Base-by-base conservation (phyloP, 2,888 invertebrate species). In the Rapana venosa region DNA sequence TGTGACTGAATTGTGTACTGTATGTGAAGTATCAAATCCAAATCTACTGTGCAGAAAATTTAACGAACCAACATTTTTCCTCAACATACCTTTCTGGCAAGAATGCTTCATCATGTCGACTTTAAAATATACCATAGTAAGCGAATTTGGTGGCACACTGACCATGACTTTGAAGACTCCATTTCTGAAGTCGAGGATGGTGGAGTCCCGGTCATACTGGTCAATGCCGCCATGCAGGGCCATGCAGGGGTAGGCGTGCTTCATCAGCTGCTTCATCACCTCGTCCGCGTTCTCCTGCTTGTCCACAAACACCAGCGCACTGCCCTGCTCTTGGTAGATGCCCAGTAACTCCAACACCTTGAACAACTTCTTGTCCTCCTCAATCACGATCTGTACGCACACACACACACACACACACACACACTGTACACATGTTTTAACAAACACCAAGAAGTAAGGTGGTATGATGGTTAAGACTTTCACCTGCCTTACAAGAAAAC, bases 211-310 rank as follows among this genome's bases (percentile, higher is more conserved):
- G 97, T 99, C 99, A 96, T 99, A 99, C 97, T 99, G 99, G 97
- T 99, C 99, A 95, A 99, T 99, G 93, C 99, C 99, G 90, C 99
- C 99, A 95, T 99, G 99, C 88, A 99, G 97, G 90, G 99, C 98
- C 97, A 99, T 98, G 95, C 99, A 99, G 26, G 98, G 98, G 96
- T 99, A 99, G 0, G 98, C 98, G 0, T 98, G 98, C 96, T 98
- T 98, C 98, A 99, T 98, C 1, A 99, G 97, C 94, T 99, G 99
- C 95, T 98, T 98, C 95, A 96, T 96, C 89, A 96, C 91, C 85
- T 98, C 98, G 95, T 99, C 99, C 0, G 99, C 99, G 95, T 98
- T 98, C 96, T 99, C 99, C 96, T 99, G 99, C 95, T 99, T 99
- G 95, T 99, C 99, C 20, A 99, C 99, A 96, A 99, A 99, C 61